Evolutionary conservation across 2,888 invertebrate species (phyloP), one percentile per base, ranked within the genome.

Genomic region (Drosophila ezoana): DNA sequence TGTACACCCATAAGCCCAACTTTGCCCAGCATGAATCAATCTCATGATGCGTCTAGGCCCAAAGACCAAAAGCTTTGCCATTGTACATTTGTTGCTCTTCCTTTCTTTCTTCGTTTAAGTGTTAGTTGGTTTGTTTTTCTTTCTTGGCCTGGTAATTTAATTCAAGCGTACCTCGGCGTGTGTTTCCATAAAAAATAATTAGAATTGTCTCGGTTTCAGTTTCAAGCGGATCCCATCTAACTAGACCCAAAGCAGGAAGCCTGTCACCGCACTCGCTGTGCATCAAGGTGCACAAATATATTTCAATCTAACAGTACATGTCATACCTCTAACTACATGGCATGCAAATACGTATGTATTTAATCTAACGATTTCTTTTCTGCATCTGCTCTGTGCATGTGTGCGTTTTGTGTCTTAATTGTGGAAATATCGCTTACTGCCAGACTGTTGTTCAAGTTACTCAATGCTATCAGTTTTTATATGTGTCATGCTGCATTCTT

Each of bases 121-220:
- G 57, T 37, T 47, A 54, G 32, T 20, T 35, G 0, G 28, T 28
- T 8, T 28, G 8, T 10, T 35, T 35, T 28, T 53, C 62, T 33
- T 62, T 66, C 70, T 64, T 60, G 8, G 28, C 28, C 8, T 70
- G 69, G 87, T 87, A 86, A 86, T 87, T 86, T 86, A 86, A 86
- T 86, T 86, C 86, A 86, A 88, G 74, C 86, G 83, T 87, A 79
- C 83, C 71, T 76, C 45, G 48, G 44, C 53, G 41, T 64, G 35
- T 61, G 32, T 66, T 60, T 48, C 57, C 73, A 33, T 77, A 69
- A 79, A 70, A 83, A 86, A 87, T 87, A 86, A 86, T 87, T 87
- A 87, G 86, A 86, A 86, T 87, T 87, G 88, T 77, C 74, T 81
- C 73, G 83, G 70, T 75, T 79, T 78, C 63, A 69, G 63, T 86